These are phyloP conservation scores for Drosophila azteca DNA, from an alignment of 1,140 invertebrate species.

Conservation along the genomic window DNA sequence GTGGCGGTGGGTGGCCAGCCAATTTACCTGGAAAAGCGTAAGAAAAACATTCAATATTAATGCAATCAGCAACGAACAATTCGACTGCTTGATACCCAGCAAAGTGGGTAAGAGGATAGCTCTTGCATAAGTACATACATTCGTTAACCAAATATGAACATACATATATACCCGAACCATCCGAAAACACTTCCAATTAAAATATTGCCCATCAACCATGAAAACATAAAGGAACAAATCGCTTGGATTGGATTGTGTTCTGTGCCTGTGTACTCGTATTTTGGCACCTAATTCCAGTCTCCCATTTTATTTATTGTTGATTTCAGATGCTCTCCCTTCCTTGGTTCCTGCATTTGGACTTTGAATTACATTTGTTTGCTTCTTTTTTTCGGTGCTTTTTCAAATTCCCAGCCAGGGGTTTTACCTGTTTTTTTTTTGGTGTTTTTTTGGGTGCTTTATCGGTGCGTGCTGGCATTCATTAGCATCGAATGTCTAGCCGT, in stretches of 20 bases:
- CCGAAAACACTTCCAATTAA: no score
- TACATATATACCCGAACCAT: no score
- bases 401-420: no score
- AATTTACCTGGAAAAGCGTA: conserved; percentile 25
- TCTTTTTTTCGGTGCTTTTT: neutral
- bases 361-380: conserved; percentile 26
- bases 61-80: neutral
- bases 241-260: neutral
- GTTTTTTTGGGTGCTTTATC: conserved; percentile 35
- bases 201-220: no score
- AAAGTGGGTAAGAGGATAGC: no score
- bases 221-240: no score
- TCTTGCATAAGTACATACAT: no score
- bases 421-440: neutral
- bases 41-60: conserved; percentile 18
- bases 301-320: conserved; percentile 58
- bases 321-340: conserved; percentile 31
- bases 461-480: conserved; percentile 60
- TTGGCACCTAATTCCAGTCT: conserved; percentile 27
- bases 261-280: no score
- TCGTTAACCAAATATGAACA: no score
- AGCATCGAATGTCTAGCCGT: conserved; percentile 69
- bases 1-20: neutral
- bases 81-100: neutral
- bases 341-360: conserved; percentile 42